A percentile compares a stretch with the other conserved stretches of the same genome.
Conservation (phyloP, 2,113 vertebrate species). For the Neolamprologus falcicula region DNA sequence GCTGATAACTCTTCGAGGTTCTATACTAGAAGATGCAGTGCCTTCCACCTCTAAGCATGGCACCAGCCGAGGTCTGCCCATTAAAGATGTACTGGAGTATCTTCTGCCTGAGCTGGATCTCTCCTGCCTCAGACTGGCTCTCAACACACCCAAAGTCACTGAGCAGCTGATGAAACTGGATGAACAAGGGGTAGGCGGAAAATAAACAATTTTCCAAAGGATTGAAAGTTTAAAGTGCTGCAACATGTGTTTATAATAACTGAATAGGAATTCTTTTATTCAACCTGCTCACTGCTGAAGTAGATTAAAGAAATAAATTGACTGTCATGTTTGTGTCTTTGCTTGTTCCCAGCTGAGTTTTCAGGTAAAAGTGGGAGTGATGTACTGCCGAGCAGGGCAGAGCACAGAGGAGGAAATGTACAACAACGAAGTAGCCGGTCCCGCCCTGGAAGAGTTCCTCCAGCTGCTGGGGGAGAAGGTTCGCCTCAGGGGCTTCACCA, state of each 20-base stretch:
- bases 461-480: slow-evolving; percentile 88
- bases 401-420: slow-evolving; percentile 97
- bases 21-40: slow-evolving; percentile 86
- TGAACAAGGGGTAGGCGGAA: slow-evolving; percentile 84
- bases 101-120: slow-evolving; percentile 88
- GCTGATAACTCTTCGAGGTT: slow-evolving; percentile 88
- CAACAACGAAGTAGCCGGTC: slow-evolving; percentile 88
- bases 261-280: background rate
- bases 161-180: slow-evolving; percentile 96
- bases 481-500: slow-evolving; percentile 91
- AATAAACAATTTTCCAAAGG: background rate
- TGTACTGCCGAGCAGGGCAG: slow-evolving; percentile 92
- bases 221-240: background rate
- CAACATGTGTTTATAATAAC: background rate
- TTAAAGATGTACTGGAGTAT: slow-evolving; percentile 91
- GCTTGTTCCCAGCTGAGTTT: slow-evolving; percentile 81
- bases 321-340: background rate
- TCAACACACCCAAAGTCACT: slow-evolving; percentile 93
- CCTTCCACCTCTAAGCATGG: slow-evolving; percentile 92
- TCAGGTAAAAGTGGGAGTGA: slow-evolving; percentile 92
- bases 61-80: slow-evolving; percentile 82
- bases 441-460: slow-evolving; percentile 91
- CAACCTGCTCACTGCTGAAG: background rate
- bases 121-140: slow-evolving; percentile 86
- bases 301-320: background rate